Evolutionary conservation across 2,113 vertebrate species (phyloP).

Genomic region (Salvator merianae): DNA sequence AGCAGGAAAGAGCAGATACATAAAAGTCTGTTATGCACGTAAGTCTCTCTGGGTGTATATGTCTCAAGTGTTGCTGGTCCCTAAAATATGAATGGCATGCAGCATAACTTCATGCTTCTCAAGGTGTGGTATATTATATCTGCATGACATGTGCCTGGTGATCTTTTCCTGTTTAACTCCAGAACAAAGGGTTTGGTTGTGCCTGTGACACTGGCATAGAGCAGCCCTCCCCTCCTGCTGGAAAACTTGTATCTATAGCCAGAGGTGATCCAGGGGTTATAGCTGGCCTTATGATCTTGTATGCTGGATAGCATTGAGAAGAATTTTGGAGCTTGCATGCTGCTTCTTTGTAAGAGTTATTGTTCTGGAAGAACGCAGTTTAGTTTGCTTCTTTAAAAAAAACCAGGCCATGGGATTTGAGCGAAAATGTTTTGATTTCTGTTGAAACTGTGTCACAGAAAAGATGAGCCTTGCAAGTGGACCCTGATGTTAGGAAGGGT

Average conservation of each 20-base stretch:
- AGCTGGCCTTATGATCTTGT: neutral
- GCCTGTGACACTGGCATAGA: conserved; percentile 25
- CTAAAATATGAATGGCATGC: conserved; percentile 12
- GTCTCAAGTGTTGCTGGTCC: neutral
- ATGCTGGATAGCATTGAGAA: neutral
- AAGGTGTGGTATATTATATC: conserved; percentile 37
- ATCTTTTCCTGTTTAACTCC: conserved; percentile 37
- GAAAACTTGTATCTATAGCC: neutral
- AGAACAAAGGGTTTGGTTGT: conserved; percentile 57
- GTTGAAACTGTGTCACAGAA: neutral
- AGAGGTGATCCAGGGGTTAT: neutral
- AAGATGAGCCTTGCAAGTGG: neutral
- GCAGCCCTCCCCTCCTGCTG: conserved; percentile 11
- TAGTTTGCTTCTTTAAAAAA: neutral
- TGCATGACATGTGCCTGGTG: conserved; percentile 28
- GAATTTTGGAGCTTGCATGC: neutral
- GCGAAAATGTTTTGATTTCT: neutral
- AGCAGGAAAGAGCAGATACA: neutral
- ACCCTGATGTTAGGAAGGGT: neutral
- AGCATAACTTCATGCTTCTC: conserved; percentile 10
- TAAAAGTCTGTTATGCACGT: neutral
- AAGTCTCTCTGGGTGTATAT: neutral
- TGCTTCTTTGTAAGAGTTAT: neutral
- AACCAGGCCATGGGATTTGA: neutral
- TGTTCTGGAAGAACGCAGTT: neutral